phyloP scores from a whole-genome alignment of 2,797 vertebrate genomes.

The Chloroceryle amazona region DNA sequence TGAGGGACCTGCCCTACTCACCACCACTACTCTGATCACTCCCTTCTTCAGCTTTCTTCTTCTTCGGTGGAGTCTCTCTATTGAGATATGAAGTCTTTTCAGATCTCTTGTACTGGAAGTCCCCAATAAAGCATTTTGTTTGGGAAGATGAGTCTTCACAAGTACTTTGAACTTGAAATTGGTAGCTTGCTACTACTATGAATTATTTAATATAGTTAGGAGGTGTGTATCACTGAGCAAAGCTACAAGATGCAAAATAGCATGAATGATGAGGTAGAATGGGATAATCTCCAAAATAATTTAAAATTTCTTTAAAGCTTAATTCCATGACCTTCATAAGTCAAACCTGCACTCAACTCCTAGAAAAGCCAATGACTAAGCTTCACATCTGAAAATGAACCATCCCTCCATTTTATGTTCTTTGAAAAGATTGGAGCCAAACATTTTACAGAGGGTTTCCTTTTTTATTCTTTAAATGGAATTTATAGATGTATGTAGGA shows the following conservation, averaged over 20 bases:
- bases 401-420: not conserved
- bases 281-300: not conserved
- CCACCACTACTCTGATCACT: not conserved
- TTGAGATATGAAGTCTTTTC: not conserved
- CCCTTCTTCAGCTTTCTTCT: not conserved
- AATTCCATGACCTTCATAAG: not conserved
- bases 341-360: not conserved
- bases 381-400: not conserved
- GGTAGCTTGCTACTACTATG: not conserved
- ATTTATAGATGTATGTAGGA: not conserved
- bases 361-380: not conserved
- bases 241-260: not conserved
- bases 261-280: not conserved
- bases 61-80: not conserved
- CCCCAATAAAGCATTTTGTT: not conserved
- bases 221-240: not conserved
- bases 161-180: not conserved
- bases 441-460: accelerated
- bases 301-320: not conserved
- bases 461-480: not conserved
- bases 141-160: not conserved
- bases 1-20: not conserved
- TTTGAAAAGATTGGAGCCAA: not conserved
- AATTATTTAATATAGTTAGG: not conserved
- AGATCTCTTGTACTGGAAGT: not conserved